Percentiles rank a stretch among this genome's conserved stretches.
Evolutionary conservation across 2,797 vertebrate genomes (phyloP).

Genomic region (Coccyzus lansbergi): DNA sequence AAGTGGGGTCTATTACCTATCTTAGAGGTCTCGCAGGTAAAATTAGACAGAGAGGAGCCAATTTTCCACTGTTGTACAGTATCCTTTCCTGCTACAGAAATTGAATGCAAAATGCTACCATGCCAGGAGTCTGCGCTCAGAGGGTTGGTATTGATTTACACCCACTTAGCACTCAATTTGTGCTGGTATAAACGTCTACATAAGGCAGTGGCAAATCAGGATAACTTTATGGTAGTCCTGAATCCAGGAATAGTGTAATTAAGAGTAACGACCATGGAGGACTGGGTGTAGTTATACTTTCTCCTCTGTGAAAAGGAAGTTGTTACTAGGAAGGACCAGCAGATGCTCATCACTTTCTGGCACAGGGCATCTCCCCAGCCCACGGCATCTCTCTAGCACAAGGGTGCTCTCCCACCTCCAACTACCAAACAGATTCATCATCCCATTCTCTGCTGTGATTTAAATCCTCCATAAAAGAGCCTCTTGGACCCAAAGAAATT

Average conservation of each 20-base stretch:
- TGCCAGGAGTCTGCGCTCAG: background rate
- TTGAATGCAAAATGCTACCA: background rate
- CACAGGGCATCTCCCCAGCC: background rate
- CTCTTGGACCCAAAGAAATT: background rate
- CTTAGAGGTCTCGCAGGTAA: background rate
- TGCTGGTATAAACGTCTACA: background rate
- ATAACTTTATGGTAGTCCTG: background rate
- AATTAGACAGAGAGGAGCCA: background rate
- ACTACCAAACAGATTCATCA: background rate
- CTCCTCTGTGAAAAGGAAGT: background rate
- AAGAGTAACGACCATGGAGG: background rate
- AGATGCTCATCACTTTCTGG: background rate
- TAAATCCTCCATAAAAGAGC: background rate
- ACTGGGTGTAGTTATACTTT: background rate
- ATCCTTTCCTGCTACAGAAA: background rate
- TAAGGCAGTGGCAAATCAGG: background rate
- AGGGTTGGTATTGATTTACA: conserved; percentile 30
- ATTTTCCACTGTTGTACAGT: background rate
- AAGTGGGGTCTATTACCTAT: background rate
- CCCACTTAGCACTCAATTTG: conserved; percentile 34
- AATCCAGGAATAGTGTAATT: background rate
- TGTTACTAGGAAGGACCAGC: background rate
- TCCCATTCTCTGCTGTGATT: background rate
- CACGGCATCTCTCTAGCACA: accelerated
- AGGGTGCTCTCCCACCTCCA: accelerated